Percentiles rank a stretch among this genome's conserved stretches.
phyloP scores from a whole-genome alignment of 2,797 vertebrate species.

The Labeo calbasu region DNA sequence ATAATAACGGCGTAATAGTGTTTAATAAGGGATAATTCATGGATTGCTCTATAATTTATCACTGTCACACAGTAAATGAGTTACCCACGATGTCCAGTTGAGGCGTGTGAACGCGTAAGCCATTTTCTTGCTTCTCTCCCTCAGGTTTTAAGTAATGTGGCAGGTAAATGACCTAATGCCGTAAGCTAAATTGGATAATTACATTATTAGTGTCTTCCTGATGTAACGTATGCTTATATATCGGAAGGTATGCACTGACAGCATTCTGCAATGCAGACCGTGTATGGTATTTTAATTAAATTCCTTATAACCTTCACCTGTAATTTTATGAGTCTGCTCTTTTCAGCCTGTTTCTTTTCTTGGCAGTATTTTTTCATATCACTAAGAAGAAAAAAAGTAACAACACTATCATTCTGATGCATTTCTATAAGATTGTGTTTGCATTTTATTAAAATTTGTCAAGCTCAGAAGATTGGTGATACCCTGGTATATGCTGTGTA shows the following conservation, averaged over 20 bases:
- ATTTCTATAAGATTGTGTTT: neutral
- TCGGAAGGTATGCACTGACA: slow-evolving; percentile 25
- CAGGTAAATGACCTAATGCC: slow-evolving; percentile 57
- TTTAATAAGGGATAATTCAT: slow-evolving; percentile 68
- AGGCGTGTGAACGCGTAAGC: slow-evolving; percentile 66
- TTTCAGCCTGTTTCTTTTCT: neutral
- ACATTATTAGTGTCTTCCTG: slow-evolving; percentile 58
- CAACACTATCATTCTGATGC: neutral
- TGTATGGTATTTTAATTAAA: slow-evolving; percentile 29
- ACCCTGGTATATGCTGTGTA: neutral
- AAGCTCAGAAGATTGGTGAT: slow-evolving; percentile 8
- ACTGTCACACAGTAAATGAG: slow-evolving; percentile 74
- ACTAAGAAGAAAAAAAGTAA: neutral
- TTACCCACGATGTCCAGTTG: slow-evolving; percentile 72
- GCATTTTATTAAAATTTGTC: slow-evolving; percentile 12
- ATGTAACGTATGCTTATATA: slow-evolving; percentile 42
- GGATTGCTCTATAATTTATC: slow-evolving; percentile 77
- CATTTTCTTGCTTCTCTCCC: slow-evolving; percentile 40
- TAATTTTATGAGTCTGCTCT: slow-evolving; percentile 20
- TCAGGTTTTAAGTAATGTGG: slow-evolving; percentile 54
- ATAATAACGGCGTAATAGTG: slow-evolving; percentile 64
- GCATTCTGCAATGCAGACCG: neutral
- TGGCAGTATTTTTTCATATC: neutral
- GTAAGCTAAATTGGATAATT: slow-evolving; percentile 58
- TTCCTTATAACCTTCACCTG: slow-evolving; percentile 5